phyloP scores from a whole-genome alignment of 2,113 vertebrate species.

The Plotosus lineatus region DNA sequence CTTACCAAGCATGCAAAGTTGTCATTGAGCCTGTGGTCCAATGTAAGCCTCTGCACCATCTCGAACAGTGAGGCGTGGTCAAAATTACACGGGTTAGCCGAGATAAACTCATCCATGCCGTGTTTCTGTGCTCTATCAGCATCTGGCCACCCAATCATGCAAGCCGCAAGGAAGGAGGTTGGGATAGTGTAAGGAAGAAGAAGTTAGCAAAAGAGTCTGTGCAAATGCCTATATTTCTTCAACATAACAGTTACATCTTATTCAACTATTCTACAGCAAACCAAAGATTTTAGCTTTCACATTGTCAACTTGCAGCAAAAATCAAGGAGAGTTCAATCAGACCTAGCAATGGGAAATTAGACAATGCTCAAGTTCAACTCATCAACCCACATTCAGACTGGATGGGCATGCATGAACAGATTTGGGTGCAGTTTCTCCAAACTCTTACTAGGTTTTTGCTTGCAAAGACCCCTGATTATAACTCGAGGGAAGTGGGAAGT shows the following conservation, averaged over 20 bases:
- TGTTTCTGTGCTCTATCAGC: slow-evolving; percentile 99
- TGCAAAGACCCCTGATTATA: slow-evolving; percentile 33
- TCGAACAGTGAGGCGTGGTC: slow-evolving; percentile 99
- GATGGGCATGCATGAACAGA: slow-evolving; percentile 68
- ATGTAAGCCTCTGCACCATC: slow-evolving; percentile 97
- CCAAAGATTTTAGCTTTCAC: slow-evolving; percentile 78
- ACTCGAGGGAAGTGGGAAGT: slow-evolving; percentile 39
- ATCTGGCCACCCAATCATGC: slow-evolving; percentile 92
- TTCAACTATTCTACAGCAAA: slow-evolving; percentile 72
- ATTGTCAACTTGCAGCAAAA: slow-evolving; percentile 98
- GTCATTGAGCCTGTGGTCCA: slow-evolving; percentile 99
- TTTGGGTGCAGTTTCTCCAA: slow-evolving; percentile 41
- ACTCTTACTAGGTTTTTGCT: slow-evolving; percentile 24
- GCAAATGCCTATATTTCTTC: slow-evolving; percentile 46
- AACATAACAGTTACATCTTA: slow-evolving; percentile 57
- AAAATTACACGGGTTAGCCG: slow-evolving; percentile 99
- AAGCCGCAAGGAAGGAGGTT: slow-evolving; percentile 74
- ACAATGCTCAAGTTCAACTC: slow-evolving; percentile 58
- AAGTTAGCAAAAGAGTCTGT: slow-evolving; percentile 61
- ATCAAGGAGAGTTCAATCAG: slow-evolving; percentile 72
- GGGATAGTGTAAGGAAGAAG: slow-evolving; percentile 65
- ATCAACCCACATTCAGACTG: slow-evolving; percentile 56
- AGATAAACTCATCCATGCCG: slow-evolving; percentile 99
- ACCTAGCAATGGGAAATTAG: slow-evolving; percentile 62
- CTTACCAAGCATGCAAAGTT: slow-evolving; percentile 99